Evolutionary conservation across 2,797 vertebrate species (phyloP), one percentile per base, ranked within the genome.

Genomic region (Pampus argenteus): DNA sequence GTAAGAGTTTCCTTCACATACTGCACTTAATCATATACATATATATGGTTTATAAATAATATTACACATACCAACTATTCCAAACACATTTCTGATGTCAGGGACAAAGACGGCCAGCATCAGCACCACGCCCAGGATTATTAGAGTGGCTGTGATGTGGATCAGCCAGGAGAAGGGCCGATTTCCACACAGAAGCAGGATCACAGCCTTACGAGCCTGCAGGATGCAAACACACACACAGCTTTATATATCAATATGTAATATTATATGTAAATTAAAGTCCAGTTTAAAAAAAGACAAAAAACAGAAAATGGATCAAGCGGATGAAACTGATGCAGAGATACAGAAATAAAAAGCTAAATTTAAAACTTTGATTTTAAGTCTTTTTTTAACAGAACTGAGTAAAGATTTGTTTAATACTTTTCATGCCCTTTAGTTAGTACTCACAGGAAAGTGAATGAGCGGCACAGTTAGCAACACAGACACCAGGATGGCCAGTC

Each of bases 391-490:
- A 29, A 20, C n/a, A 20, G 10, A 55, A 9, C 8, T 34, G 28
- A 54, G 28, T 20, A 22, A 40, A 38, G 14, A 6, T 42, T 42
- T 17, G 40, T 18, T 40, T 20, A 14, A 51, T 0, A 20, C 11
- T 63, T 40, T 17, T 9, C 38, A 40, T 40, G 4, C 15, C 38
- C 11, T 42, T 36, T 1, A 20, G n/a, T 52, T 3, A 14, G 29
- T 78, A 96, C 97, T 97, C 88, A 99, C 98, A 22, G 98, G 97
- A 86, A 99, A 99, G 76, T 98, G 96, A 88, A 99, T 98, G 3
- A 99, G 94, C 0, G 97, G 98, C 3, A 99, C 95, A 0, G 97
- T 97, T 74, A 98, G 77, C 80, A 98, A 84, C 87, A 99, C 96
- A 3, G 97, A 92, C 36, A 96, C 75, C 4, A 99, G 93, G 57